phyloP scores from a whole-genome alignment of 2,113 vertebrate genomes.

The Oryzias javanicus region DNA sequence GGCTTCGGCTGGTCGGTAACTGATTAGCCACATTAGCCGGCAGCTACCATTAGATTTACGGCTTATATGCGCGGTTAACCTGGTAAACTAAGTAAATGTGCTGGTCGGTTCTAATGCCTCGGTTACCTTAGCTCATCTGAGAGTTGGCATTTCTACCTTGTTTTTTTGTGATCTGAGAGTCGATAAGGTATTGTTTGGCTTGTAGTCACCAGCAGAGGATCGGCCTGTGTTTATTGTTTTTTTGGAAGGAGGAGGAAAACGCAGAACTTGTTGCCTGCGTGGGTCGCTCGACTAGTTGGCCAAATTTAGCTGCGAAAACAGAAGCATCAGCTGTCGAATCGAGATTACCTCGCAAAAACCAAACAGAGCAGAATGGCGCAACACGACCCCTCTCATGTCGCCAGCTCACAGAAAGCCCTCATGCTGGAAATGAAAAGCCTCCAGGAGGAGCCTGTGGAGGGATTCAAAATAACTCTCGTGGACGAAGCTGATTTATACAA shows the following conservation, averaged over 20 bases:
- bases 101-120: slow-evolving; percentile 43
- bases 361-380: slow-evolving; percentile 70
- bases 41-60: slow-evolving; percentile 68
- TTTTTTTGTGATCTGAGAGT: slow-evolving; percentile 10
- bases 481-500: slow-evolving; percentile 95
- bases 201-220: slow-evolving; percentile 33
- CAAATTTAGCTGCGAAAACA: slow-evolving; percentile 31
- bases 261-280: slow-evolving; percentile 27
- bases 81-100: slow-evolving; percentile 46
- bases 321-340: slow-evolving; percentile 36
- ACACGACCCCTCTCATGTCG: slow-evolving; percentile 79
- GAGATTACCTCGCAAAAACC: slow-evolving; percentile 21
- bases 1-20: slow-evolving; percentile 28
- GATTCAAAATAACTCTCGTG: slow-evolving; percentile 93
- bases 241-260: slow-evolving; percentile 24
- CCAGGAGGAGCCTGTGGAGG: slow-evolving; percentile 96
- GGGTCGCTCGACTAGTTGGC: slow-evolving; percentile 15
- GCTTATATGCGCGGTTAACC: slow-evolving; percentile 58
- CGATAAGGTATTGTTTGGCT: slow-evolving; percentile 20
- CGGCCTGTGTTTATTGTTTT: slow-evolving; percentile 66
- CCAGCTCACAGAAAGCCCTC: slow-evolving; percentile 94
- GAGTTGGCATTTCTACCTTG: slow-evolving; percentile 25
- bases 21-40: slow-evolving; percentile 57
- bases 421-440: slow-evolving; percentile 94
- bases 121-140: background rate